A percentile compares a stretch with the other conserved stretches of the same genome.
Conservation (phyloP, 2,888 invertebrate genomes). For the Troilus luridus region DNA sequence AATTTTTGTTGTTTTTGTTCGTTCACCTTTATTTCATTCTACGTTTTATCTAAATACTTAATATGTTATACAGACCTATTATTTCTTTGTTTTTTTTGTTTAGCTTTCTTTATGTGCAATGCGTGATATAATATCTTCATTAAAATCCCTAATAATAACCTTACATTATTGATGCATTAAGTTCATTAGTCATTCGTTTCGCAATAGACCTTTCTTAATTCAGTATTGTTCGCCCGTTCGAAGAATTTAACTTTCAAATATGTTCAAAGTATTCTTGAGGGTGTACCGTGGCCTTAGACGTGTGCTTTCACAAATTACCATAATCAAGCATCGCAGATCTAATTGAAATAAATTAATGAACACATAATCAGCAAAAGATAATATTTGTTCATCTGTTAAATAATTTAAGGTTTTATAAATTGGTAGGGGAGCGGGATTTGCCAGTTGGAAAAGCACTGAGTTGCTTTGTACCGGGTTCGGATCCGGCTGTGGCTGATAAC, state of each 20-base stretch:
- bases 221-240: not conserved
- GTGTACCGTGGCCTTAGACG: not conserved
- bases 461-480: no score
- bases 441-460: no score
- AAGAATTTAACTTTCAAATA: conserved; percentile 26
- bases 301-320: conserved; percentile 20
- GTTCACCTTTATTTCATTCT: no score
- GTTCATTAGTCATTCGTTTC: not conserved
- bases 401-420: no score
- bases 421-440: no score
- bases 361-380: not conserved
- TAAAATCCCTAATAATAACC: not conserved
- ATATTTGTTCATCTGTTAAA: not conserved
- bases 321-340: not conserved
- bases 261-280: not conserved
- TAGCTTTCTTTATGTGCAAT: no score
- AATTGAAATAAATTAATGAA: not conserved
- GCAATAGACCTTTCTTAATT: not conserved
- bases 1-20: no score
- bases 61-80: no score
- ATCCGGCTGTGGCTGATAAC: no score
- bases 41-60: no score
- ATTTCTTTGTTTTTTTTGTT: no score
- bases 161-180: not conserved
- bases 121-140: no score